A percentile compares a stretch with the other conserved stretches of the same genome.
phyloP scores from a whole-genome alignment of 2,797 vertebrate species.

The Myotis myotis region DNA sequence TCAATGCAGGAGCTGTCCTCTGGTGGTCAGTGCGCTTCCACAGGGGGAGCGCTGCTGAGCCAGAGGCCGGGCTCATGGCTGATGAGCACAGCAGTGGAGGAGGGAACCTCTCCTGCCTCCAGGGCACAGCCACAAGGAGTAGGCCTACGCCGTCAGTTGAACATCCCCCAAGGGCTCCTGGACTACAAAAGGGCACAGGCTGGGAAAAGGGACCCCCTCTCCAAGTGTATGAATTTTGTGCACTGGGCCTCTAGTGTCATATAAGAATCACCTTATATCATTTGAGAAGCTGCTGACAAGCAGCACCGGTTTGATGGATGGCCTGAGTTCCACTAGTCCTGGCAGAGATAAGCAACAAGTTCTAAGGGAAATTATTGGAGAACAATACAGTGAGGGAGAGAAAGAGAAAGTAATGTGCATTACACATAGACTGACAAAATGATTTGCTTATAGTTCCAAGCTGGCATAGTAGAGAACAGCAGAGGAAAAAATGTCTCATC shows the following conservation, averaged over 20 bases:
- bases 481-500: slow-evolving; percentile 40
- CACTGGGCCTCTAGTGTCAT: background rate
- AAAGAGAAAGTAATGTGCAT: background rate
- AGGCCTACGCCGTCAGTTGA: too few relatives aligned
- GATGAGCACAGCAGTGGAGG: too few relatives aligned
- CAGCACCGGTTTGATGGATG: slow-evolving; percentile 65
- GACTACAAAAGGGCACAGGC: too few relatives aligned
- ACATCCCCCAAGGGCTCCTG: too few relatives aligned
- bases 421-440: slow-evolving; percentile 45
- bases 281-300: slow-evolving; percentile 62
- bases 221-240: too few relatives aligned
- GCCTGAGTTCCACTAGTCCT: slow-evolving; percentile 50
- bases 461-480: slow-evolving; percentile 4
- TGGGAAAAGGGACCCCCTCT: too few relatives aligned
- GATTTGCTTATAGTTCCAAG: slow-evolving; percentile 72
- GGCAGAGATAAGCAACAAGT: slow-evolving; percentile 63
- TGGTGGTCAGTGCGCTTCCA: too few relatives aligned
- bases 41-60: too few relatives aligned
- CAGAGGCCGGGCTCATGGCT: too few relatives aligned
- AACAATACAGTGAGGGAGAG: slow-evolving; percentile 30
- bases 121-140: accelerated
- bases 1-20: too few relatives aligned
- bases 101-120: too few relatives aligned
- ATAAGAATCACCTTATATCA: slow-evolving; percentile 63
- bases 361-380: slow-evolving; percentile 55